Evolutionary conservation across 2,113 vertebrate genomes (phyloP).

Genomic region (Recurvirostra avosetta): DNA sequence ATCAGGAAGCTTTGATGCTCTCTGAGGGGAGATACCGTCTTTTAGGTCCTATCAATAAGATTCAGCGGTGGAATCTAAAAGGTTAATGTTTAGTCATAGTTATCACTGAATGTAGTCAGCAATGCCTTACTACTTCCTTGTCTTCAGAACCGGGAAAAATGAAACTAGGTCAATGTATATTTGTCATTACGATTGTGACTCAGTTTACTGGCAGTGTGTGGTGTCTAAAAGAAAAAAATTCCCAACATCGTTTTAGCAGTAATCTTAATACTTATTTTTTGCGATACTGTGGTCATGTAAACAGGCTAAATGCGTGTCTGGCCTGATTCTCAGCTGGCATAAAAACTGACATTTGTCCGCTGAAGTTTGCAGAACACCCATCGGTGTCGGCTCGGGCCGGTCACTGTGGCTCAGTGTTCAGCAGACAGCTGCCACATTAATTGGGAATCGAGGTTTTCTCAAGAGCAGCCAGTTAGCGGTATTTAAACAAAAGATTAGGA

Average conservation of each 20-base stretch:
- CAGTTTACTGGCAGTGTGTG: slow-evolving; percentile 51
- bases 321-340: not conserved
- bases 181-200: slow-evolving; percentile 50
- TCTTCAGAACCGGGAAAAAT: slow-evolving; percentile 39
- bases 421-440: slow-evolving; percentile 32
- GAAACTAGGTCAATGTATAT: slow-evolving; percentile 55
- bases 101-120: slow-evolving; percentile 7
- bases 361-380: not conserved
- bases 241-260: not conserved
- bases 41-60: not conserved
- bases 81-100: slow-evolving; percentile 58
- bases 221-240: not conserved
- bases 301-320: not conserved
- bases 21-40: not conserved
- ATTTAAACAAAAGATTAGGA: slow-evolving; percentile 60
- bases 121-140: slow-evolving; percentile 28
- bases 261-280: not conserved
- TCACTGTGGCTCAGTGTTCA: not conserved
- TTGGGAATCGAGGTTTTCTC: slow-evolving; percentile 25
- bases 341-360: not conserved
- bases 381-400: not conserved
- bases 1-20: not conserved
- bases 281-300: not conserved
- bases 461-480: slow-evolving; percentile 43
- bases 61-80: not conserved